Conservation (phyloP, 2,888 invertebrate species). For the Selenia dentaria region DNA sequence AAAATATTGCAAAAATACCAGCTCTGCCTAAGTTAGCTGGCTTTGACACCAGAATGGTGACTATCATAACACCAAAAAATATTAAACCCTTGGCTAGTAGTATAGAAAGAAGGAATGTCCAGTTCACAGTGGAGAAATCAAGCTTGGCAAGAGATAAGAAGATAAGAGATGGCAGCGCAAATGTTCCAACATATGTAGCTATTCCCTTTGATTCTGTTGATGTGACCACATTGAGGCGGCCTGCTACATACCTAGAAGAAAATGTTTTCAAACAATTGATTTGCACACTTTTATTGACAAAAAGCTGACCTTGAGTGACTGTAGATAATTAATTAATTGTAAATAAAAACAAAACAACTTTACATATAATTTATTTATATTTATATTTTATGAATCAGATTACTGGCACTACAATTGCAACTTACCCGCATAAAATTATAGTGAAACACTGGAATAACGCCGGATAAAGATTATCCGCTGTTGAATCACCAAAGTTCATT, state of each 20-base stretch:
- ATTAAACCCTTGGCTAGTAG: conserved; percentile 93
- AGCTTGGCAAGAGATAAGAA: conserved; percentile 95
- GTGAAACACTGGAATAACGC: conserved; percentile 96
- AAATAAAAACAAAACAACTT: too few species aligned
- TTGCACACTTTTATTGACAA: too few species aligned
- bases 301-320: too few species aligned
- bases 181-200: conserved; percentile 96
- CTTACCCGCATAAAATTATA: conserved; percentile 95
- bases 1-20: conserved; percentile 96
- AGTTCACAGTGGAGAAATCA: conserved; percentile 93
- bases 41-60: conserved; percentile 91
- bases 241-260: conserved; percentile 90
- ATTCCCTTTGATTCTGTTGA: conserved; percentile 95
- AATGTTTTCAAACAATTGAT: too few species aligned
- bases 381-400: too few species aligned
- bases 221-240: conserved; percentile 92
- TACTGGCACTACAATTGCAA: too few species aligned
- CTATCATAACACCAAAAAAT: conserved; percentile 90
- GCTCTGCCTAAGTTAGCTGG: conserved; percentile 93
- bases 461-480: conserved; percentile 93
- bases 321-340: too few species aligned
- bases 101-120: conserved; percentile 95
- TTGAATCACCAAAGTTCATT: conserved; percentile 49
- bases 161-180: conserved; percentile 96
- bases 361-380: too few species aligned